Evolutionary conservation across 2,888 invertebrate genomes (phyloP), one percentile per base, ranked within the genome.

Genomic region (Camptogramma bilineatum): DNA sequence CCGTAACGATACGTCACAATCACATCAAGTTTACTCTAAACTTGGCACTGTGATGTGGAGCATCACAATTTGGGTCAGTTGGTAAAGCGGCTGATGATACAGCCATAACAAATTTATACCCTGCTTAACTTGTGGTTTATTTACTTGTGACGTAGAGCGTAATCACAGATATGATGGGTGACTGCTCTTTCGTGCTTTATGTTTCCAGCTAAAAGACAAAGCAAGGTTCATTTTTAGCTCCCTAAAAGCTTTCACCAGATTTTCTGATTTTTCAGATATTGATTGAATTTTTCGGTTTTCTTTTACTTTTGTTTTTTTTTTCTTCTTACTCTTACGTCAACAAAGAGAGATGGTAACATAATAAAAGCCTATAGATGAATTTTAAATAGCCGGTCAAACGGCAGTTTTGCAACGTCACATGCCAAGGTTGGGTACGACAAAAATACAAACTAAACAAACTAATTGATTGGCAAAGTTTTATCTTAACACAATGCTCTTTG

Each of bases 1-100:
- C 62, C 62, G 58, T 55, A 62, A 66, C 52, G 31, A 42, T 47
- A 34, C 39, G 34, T 52, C 63, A 67, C 52, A 62, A 34, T 55
- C 54, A 66, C 52, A 62, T 63, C 70, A 74, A 77, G 72, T 78
- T 76, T 75, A 75, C 76, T 80, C 73, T 83, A 82, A 85, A 84
- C 84, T 87, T 83, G 84, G 83, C 85, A 84, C 82, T 83, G 82
- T 16, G 83, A 91, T 91, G 87, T 85, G 83, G 88, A 87, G 85
- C 87, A 81, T 81, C 81, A 80, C 80, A 83, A 90, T 85, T 87
- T 89, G 80, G 90, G 91, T 88, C 91, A 91, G 81, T 90, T 87
- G 88, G 88, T 89, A 87, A 86, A 82, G 79, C 89, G 74, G 72
- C 69, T 73, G 61, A 52, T 57, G 70, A 62, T 74, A 74, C 72